Base-by-base conservation (phyloP, 2,113 vertebrate genomes). In the Paradisaea rubra region DNA sequence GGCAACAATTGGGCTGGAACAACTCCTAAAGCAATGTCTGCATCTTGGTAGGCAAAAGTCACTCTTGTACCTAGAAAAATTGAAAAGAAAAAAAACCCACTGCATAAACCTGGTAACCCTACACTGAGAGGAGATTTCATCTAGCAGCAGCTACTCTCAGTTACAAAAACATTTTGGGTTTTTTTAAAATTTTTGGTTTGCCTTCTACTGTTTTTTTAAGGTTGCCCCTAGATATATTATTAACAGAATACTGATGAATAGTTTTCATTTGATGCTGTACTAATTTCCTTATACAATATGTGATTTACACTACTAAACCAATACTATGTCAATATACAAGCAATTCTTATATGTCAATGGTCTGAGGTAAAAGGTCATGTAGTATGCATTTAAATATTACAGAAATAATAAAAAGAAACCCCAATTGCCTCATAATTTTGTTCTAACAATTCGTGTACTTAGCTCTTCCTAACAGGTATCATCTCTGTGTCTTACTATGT, bases 161-260 rank as follows among this genome's bases (percentile, higher is more conserved):
- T 6, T 21, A 60, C 3, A 80, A 42, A 78, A 81, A 10, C 2
- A 1, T 4, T n/a, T 68, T 59, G 25, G 21, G 6, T 2, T 1
- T 10, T 42, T 39, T 28, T 6, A 19, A 0, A 17, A 7, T 23
- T 41, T 88, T 84, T 61, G 10, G 35, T 82, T 15, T 93, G 19
- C 2, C 6, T 23, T 49, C 49, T 11, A 12, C 9, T 54, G 1
- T n/a, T 79, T 83, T 78, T 39, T 33, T n/a, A 37, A 39, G 13
- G 22, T 5, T 78, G 4, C 1, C 6, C 9, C 9, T n/a, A 71
- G 4, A 7, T 54, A 45, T 5, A 2, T 42, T 57, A 63, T 39
- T 50, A 59, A 22, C 45, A 47, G 6, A 45, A 49, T n/a, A 60
- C 2, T 1, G 3, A 45, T 20, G 13, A 25, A 17, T 23, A 52